Base-by-base conservation (phyloP, 1,140 invertebrate genomes). In the Papilio glaucus region DNA sequence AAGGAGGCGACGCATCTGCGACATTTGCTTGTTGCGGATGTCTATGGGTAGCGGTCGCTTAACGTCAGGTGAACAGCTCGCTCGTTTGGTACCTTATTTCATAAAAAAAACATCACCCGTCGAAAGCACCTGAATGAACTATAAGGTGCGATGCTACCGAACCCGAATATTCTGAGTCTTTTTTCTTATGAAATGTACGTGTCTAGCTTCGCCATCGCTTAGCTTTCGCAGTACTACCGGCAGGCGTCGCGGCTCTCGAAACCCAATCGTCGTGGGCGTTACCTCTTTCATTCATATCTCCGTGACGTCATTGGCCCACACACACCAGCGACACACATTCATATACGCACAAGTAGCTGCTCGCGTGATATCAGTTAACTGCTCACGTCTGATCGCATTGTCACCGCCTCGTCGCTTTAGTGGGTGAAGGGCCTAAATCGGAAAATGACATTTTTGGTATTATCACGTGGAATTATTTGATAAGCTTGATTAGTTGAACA, bases 271-370 rank as follows among this genome's bases (percentile, higher is more conserved):
- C 62, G 62, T 65, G 62, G 62, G 62, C 62, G 62, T 65, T 39
- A 65, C 62, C 62, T 38, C 62, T 65, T 65, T 65, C 62, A 65
- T 65, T 65, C 62, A 65, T 65, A 65, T 65, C 62, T 65, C 37
- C 7, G 62, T 65, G 62, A 65, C 62, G 62, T 65, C 62, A 65
- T 18, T n/a, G 37, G 37, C 62, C 62, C 33, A 62, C 33, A 60
- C 57, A 37, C 61, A 37, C n/a, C 24, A 62, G n/a, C 29, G 24
- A 9, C 12, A 26, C 33, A 62, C 29, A 62, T 13, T 1, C 13
- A 7, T 33, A 65, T n/a, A 18, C 60, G 26, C 60, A 21, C 29
- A 61, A 9, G 33, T 10, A 15, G 29, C 8, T 8, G 61, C 10
- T 38, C n/a, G 29, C 26, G 12, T 18, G 13, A 65, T 65, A 65